Evolutionary conservation across 2,797 vertebrate genomes (phyloP), one percentile per base, ranked within the genome.

Genomic region (Sebastes oblongus): DNA sequence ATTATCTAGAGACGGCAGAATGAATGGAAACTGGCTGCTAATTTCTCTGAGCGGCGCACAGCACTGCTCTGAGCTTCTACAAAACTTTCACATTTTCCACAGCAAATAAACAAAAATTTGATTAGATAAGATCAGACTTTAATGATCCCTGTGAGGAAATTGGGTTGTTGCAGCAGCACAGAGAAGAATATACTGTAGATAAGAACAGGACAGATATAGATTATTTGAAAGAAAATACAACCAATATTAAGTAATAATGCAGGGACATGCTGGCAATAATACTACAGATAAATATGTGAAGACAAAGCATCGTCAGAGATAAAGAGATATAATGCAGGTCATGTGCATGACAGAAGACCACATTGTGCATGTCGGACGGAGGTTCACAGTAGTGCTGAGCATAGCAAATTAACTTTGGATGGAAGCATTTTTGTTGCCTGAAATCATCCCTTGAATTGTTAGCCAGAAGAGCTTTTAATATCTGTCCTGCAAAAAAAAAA

Each of bases 21-120:
- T 94, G 92, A 94, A 94, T 94, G 91, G 91, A 90, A 91, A 92
- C 93, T 87, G 80, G 83, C 87, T 87, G 83, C 89, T 93, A 92
- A 92, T 92, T 91, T 84, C 86, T 85, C 72, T 20, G 69, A 84
- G 72, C 30, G 50, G 30, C 3, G 60, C 85, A 72, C 58, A 54
- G 86, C 80, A 81, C 52, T 29, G 84, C 82, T 87, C 71, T 69
- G 75, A 83, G 86, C 78, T 78, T 52, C 74, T 30, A 56, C 65
- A 62, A 88, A 93, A 93, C 86, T 84, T 89, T 77, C 83, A 81
- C 84, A 91, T 91, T 92, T 86, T 91, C 86, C 88, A 90, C 85
- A 87, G 86, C 88, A 92, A 93, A 93, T 91, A 94, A 92, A 93
- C 88, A 84, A 86, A 88, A 90, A 91, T 92, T 77, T 89, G 89